Conservation (phyloP, 2,888 invertebrate species). For the Chymomyza procnemis region DNA sequence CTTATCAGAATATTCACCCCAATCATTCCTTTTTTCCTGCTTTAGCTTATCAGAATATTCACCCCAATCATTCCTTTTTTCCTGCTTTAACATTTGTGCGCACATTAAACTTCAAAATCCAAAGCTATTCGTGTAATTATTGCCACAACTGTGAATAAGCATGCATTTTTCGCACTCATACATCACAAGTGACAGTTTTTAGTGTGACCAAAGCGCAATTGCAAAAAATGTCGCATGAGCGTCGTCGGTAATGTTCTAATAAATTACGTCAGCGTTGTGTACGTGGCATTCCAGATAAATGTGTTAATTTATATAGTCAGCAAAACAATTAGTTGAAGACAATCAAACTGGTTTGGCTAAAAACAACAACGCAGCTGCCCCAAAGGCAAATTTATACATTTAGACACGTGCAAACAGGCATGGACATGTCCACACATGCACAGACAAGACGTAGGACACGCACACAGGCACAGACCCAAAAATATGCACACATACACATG, state of each 20-base stretch:
- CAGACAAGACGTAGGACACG: constrained; percentile 20
- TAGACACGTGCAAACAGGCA: no score
- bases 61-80: no score
- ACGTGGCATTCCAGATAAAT: constrained; percentile 62
- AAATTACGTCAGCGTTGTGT: constrained; percentile 59
- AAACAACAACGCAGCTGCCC: constrained; percentile 25
- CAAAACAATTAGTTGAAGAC: constrained; percentile 68
- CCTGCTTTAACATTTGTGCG: no score
- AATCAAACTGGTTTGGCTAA: constrained; percentile 42
- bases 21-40: no score
- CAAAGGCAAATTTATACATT: constrained; percentile 12
- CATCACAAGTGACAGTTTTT: neutral
- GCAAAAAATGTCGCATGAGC: neutral
- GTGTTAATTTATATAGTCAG: constrained; percentile 63
- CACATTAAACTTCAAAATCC: no score
- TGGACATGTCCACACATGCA: no score
- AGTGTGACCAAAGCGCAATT: neutral
- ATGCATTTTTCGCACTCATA: neutral
- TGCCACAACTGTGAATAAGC: no score
- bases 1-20: no score
- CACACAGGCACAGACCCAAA: neutral
- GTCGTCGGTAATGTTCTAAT: constrained; percentile 30
- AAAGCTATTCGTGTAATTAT: no score
- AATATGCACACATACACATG: constrained; percentile 1
- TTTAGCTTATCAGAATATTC: no score